Evolutionary conservation across 2,113 vertebrate species (phyloP).

Genomic region (Dasyprocta punctata): DNA sequence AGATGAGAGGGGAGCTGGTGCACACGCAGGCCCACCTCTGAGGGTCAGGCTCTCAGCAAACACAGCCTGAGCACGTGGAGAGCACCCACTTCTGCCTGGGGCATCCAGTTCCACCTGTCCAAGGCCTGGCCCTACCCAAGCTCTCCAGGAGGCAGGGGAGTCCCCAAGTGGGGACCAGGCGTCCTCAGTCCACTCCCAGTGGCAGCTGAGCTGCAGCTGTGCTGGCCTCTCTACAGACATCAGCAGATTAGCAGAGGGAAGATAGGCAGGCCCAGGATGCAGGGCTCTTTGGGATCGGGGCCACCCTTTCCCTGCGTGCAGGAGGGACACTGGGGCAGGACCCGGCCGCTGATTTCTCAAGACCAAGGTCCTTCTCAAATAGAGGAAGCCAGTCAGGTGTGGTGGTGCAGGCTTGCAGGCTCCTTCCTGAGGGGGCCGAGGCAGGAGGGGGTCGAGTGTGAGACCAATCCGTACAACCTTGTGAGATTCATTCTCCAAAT

Average conservation of each 20-base stretch:
- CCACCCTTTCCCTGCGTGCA: not conserved
- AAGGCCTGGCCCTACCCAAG: not conserved
- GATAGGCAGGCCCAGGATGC: not conserved
- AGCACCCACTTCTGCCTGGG: not conserved
- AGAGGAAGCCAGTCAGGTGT: not conserved
- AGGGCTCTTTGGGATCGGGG: not conserved
- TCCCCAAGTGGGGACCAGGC: not conserved
- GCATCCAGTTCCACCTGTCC: not conserved
- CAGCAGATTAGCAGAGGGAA: not conserved
- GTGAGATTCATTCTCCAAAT: not conserved
- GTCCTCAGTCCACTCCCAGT: not conserved
- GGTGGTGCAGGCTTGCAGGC: not conserved
- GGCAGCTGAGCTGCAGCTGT: slow-evolving; percentile 50
- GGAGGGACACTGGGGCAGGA: not conserved
- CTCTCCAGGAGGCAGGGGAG: not conserved
- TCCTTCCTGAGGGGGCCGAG: not conserved
- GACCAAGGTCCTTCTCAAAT: not conserved
- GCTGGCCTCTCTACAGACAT: not conserved
- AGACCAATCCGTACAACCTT: no score
- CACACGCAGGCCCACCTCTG: not conserved
- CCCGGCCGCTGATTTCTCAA: not conserved
- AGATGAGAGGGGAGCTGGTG: not conserved
- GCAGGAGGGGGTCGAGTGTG: not conserved
- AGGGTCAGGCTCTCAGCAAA: not conserved
- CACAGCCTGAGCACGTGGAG: not conserved